Evolutionary conservation across 2,113 vertebrate species (phyloP).

Genomic region (Menura novaehollandiae): DNA sequence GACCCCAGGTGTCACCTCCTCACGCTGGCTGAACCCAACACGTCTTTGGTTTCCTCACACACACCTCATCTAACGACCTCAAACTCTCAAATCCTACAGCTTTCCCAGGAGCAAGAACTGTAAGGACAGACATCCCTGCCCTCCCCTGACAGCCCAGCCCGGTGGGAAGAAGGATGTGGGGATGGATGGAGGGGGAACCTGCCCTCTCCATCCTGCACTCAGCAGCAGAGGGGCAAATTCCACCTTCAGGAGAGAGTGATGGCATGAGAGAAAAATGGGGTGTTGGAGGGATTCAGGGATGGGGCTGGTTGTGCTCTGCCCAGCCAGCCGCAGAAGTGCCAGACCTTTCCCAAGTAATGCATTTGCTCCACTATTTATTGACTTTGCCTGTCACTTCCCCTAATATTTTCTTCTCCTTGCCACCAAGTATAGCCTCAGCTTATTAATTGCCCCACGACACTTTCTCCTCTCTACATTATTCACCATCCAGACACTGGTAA

Average conservation of each 20-base stretch:
- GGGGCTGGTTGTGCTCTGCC: not conserved
- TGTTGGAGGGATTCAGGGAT: not conserved
- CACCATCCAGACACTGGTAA: not conserved
- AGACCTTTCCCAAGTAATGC: not conserved
- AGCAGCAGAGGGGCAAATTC: fast-evolving
- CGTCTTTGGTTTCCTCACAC: not conserved
- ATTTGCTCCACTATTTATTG: not conserved
- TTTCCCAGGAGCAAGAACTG: not conserved
- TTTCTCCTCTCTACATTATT: not conserved
- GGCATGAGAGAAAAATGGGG: not conserved
- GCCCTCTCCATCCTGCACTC: not conserved
- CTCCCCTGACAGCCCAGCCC: not conserved
- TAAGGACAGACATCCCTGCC: not conserved
- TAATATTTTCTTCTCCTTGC: not conserved
- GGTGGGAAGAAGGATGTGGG: not conserved
- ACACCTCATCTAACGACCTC: not conserved
- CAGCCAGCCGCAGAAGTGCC: not conserved
- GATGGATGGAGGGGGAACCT: not conserved
- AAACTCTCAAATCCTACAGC: not conserved
- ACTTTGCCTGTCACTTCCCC: not conserved
- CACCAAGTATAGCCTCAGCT: not conserved
- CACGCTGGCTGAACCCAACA: not conserved
- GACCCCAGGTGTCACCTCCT: not conserved
- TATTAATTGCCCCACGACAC: not conserved
- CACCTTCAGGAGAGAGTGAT: not conserved